Evolutionary conservation across 2,113 vertebrate genomes (phyloP).

Genomic region (Albula goreensis): DNA sequence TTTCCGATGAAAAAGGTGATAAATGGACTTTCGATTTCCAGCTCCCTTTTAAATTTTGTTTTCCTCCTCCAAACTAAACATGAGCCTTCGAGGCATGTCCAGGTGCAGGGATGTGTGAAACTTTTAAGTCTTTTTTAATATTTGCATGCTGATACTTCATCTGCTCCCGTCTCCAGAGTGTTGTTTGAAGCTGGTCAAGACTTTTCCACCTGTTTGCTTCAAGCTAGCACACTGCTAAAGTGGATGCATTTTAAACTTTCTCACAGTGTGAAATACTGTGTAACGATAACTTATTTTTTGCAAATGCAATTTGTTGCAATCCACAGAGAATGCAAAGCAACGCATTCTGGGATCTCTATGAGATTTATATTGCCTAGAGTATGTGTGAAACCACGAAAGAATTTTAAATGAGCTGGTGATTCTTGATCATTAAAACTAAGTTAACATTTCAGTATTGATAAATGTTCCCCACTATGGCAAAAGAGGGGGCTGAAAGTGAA

Average conservation of each 20-base stretch:
- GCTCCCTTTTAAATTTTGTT: neutral
- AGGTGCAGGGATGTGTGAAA: neutral
- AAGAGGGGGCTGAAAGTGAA: too few species aligned
- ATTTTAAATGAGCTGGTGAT: neutral
- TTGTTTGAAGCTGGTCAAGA: neutral
- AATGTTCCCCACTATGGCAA: too few species aligned
- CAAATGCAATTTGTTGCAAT: neutral
- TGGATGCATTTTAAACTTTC: neutral
- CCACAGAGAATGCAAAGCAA: neutral
- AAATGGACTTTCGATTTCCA: neutral
- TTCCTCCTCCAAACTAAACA: too few species aligned
- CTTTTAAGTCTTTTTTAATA: neutral
- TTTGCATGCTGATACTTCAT: neutral
- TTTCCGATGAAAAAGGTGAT: neutral
- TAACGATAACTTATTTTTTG: neutral
- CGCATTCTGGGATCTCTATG: neutral
- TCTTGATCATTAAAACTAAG: neutral
- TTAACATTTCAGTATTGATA: neutral
- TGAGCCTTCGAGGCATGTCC: neutral
- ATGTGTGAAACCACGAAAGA: too few species aligned
- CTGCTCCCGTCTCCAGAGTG: neutral
- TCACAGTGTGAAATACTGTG: neutral
- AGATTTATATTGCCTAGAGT: neutral
- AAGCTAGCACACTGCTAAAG: neutral
- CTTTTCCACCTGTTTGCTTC: neutral